A percentile compares a stretch with the other conserved stretches of the same genome.
phyloP scores from a whole-genome alignment of 2,113 vertebrate genomes.

The Oplegnathus fasciatus region DNA sequence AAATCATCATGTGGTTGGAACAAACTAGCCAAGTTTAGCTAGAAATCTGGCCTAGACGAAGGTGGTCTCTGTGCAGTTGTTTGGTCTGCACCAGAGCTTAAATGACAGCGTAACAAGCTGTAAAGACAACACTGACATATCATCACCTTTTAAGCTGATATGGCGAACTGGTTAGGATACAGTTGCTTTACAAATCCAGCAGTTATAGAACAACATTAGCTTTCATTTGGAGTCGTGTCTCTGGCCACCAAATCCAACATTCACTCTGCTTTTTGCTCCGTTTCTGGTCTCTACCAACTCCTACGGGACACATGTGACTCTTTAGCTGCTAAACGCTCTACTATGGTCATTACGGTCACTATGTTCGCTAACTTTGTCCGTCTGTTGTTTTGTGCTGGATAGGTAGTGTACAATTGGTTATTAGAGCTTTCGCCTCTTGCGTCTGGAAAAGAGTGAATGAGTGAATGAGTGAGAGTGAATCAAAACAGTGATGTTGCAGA shows the following conservation, averaged over 20 bases:
- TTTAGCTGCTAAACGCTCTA: not conserved
- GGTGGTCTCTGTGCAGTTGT: not conserved
- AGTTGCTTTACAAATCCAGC: not conserved
- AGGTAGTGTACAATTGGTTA: not conserved
- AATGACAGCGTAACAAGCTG: not conserved
- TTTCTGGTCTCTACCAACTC: not conserved
- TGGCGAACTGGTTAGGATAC: not conserved
- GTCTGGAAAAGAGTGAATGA: not conserved
- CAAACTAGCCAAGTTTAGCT: not conserved
- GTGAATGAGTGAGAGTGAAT: not conserved
- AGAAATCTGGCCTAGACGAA: not conserved
- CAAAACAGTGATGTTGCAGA: not conserved
- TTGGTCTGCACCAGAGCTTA: not conserved
- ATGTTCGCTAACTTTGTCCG: not conserved
- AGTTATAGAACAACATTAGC: not conserved
- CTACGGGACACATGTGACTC: not conserved
- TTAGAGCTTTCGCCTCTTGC: not conserved
- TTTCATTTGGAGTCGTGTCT: not conserved
- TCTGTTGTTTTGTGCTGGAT: not conserved
- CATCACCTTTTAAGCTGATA: not conserved
- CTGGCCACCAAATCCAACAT: no score
- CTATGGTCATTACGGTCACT: no score
- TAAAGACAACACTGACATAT: not conserved
- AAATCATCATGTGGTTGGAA: not conserved
- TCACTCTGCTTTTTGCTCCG: not conserved